Percentiles rank a stretch among this genome's conserved stretches.
These are phyloP conservation scores for Psettodes erumei DNA, from an alignment of 2,113 vertebrate genomes.

Conservation along the genomic window DNA sequence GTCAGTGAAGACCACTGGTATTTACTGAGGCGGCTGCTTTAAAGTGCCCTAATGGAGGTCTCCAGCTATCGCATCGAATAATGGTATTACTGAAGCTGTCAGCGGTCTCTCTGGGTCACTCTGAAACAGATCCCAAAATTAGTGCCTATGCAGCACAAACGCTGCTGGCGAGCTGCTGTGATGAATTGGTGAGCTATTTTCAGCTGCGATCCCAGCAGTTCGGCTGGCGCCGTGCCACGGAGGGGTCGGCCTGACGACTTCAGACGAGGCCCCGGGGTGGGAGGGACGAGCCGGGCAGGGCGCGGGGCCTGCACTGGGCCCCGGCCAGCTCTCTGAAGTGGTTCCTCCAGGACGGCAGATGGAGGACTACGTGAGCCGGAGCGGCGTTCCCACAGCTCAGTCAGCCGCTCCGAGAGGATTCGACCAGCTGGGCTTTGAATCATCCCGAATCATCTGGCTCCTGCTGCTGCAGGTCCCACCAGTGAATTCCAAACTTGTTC, in stretches of 20 bases:
- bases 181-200: slow-evolving; percentile 81
- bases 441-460: slow-evolving; percentile 73
- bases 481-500: slow-evolving; percentile 73
- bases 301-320: slow-evolving; percentile 42
- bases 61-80: slow-evolving; percentile 17
- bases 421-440: slow-evolving; percentile 70
- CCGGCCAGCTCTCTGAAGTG: slow-evolving; percentile 69
- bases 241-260: slow-evolving; percentile 74
- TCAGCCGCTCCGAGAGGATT: slow-evolving; percentile 59
- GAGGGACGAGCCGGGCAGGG: slow-evolving; percentile 47
- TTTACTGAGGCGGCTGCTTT: slow-evolving; percentile 19
- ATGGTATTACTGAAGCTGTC: slow-evolving; percentile 48
- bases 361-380: slow-evolving; percentile 64
- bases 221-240: slow-evolving; percentile 64
- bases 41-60: slow-evolving; percentile 15
- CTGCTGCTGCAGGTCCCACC: slow-evolving; percentile 62
- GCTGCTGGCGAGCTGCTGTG: slow-evolving; percentile 65
- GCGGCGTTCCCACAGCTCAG: slow-evolving; percentile 57
- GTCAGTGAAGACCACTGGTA: slow-evolving; percentile 22
- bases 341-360: slow-evolving; percentile 76
- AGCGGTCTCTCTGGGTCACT: slow-evolving; percentile 59
- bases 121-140: slow-evolving; percentile 70
- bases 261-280: slow-evolving; percentile 63
- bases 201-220: slow-evolving; percentile 61
- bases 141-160: slow-evolving; percentile 64